A percentile compares a stretch with the other conserved stretches of the same genome.
These are phyloP conservation scores for Pseudonaja textilis DNA, from an alignment of 2,113 vertebrate genomes.

Conservation along the genomic window DNA sequence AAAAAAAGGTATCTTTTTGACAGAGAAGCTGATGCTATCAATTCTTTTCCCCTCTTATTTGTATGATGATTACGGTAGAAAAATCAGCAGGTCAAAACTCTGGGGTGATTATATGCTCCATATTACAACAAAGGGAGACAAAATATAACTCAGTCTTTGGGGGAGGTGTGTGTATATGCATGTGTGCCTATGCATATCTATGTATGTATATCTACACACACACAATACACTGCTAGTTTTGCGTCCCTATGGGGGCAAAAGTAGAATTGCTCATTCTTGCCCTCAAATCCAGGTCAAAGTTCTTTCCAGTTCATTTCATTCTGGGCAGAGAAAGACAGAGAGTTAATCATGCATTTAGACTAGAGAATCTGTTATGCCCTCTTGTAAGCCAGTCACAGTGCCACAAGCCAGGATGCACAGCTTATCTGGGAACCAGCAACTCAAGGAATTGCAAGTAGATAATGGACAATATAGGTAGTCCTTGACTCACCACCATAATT, in stretches of 20 bases:
- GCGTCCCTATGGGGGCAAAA: not conserved
- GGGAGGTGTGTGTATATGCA: not conserved
- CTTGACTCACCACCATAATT: too few relatives aligned
- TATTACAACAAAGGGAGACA: not conserved
- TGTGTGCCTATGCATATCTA: not conserved
- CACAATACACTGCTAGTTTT: not conserved
- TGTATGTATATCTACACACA: not conserved
- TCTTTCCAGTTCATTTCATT: not conserved
- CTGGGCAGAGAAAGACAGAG: not conserved
- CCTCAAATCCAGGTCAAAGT: not conserved
- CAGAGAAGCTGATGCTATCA: conserved; percentile 10
- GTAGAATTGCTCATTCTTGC: not conserved
- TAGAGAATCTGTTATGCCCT: not conserved
- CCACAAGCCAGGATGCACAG: not conserved
- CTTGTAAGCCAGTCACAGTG: not conserved
- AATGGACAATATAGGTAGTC: not conserved
- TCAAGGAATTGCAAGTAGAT: not conserved
- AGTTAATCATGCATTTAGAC: not conserved
- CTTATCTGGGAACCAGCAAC: not conserved
- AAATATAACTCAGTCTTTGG: not conserved
- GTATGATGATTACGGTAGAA: conserved; percentile 7
- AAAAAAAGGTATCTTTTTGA: not conserved
- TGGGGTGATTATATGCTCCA: conserved; percentile 4
- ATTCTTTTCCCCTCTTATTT: conserved; percentile 8
- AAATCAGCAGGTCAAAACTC: conserved; percentile 17